A percentile compares a stretch with the other conserved stretches of the same genome.
Conservation (phyloP, 2,797 vertebrate species). For the Pangasius macronema region DNA sequence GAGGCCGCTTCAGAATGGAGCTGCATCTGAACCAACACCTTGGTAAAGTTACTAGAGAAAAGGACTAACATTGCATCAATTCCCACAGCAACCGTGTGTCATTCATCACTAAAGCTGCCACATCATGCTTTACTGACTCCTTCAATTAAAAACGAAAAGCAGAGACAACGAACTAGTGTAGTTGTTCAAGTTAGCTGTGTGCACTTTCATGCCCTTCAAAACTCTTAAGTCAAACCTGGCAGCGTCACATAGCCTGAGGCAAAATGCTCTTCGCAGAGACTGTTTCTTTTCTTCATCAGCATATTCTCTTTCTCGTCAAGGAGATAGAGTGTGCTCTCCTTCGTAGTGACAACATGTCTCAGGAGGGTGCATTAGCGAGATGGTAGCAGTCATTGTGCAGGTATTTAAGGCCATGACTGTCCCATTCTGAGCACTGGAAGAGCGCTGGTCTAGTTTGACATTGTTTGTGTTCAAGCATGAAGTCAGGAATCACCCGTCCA, state of each 20-base stretch:
- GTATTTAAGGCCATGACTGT: slow-evolving; percentile 49
- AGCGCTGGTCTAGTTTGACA: slow-evolving; percentile 33
- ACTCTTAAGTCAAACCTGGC: slow-evolving; percentile 39
- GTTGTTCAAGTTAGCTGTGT: slow-evolving; percentile 22
- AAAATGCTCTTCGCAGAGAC: slow-evolving; percentile 36
- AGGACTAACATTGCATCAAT: slow-evolving; percentile 47
- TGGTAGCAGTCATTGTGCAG: slow-evolving; percentile 37
- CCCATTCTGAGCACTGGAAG: neutral
- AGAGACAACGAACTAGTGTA: slow-evolving; percentile 20
- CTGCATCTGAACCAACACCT: slow-evolving; percentile 29
- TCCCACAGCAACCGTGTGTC: slow-evolving; percentile 40
- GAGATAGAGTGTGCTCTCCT: slow-evolving; percentile 47
- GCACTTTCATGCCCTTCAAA: slow-evolving; percentile 31
- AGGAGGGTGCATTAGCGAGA: slow-evolving; percentile 52
- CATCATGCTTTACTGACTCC: slow-evolving; percentile 30
- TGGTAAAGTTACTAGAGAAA: slow-evolving; percentile 34
- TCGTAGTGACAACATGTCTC: slow-evolving; percentile 48
- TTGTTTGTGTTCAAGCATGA: slow-evolving; percentile 20
- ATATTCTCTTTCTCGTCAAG: slow-evolving; percentile 39
- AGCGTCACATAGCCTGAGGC: slow-evolving; percentile 41
- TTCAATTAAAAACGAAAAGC: slow-evolving; percentile 46
- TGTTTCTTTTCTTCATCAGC: slow-evolving; percentile 50
- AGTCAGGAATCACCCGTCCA: neutral
- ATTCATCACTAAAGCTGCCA: slow-evolving; percentile 49
- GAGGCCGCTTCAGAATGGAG: neutral